Percentiles rank a stretch among this genome's conserved stretches.
These are phyloP conservation scores for Coturnix japonica DNA, from an alignment of 2,113 vertebrate species.

Conservation along the genomic window DNA sequence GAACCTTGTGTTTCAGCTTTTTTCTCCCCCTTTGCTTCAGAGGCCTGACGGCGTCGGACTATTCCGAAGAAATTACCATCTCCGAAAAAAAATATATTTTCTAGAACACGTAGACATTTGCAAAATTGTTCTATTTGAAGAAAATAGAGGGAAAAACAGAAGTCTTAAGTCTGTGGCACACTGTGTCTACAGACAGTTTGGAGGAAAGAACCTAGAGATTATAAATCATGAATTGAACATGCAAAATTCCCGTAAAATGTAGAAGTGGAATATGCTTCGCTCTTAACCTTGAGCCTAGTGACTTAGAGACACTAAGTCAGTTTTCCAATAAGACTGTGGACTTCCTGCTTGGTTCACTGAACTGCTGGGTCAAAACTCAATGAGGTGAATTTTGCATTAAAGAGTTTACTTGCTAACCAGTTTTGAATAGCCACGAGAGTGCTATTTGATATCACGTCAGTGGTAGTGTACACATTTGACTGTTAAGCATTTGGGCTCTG, in stretches of 20 bases:
- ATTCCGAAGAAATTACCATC: slow-evolving; percentile 96
- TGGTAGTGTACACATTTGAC: slow-evolving; percentile 70
- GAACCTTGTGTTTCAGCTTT: slow-evolving; percentile 99
- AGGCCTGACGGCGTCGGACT: slow-evolving; percentile 96
- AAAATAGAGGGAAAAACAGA: slow-evolving; percentile 92
- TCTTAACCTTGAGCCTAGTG: slow-evolving; percentile 90
- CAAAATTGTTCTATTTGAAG: slow-evolving; percentile 88
- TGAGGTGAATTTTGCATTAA: slow-evolving; percentile 87
- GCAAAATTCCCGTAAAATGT: slow-evolving; percentile 91
- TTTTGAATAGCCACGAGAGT: slow-evolving; percentile 69
- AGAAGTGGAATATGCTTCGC: slow-evolving; percentile 89
- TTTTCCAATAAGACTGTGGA: slow-evolving; percentile 91
- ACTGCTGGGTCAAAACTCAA: slow-evolving; percentile 88
- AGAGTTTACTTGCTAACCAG: slow-evolving; percentile 82
- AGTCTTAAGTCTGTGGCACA: slow-evolving; percentile 89
- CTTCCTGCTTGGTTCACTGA: slow-evolving; percentile 85
- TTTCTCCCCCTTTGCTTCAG: slow-evolving; percentile 92
- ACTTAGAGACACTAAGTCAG: slow-evolving; percentile 90
- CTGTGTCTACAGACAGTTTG: slow-evolving; percentile 87
- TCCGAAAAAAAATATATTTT: slow-evolving; percentile 83
- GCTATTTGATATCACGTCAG: slow-evolving; percentile 68
- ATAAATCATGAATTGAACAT: slow-evolving; percentile 93
- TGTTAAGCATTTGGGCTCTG: slow-evolving; percentile 68
- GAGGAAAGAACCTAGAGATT: slow-evolving; percentile 89
- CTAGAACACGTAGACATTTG: slow-evolving; percentile 91